These are phyloP conservation scores for Hydrolagus colliei DNA, from an alignment of 2,797 vertebrate species.

Conservation along the genomic window DNA sequence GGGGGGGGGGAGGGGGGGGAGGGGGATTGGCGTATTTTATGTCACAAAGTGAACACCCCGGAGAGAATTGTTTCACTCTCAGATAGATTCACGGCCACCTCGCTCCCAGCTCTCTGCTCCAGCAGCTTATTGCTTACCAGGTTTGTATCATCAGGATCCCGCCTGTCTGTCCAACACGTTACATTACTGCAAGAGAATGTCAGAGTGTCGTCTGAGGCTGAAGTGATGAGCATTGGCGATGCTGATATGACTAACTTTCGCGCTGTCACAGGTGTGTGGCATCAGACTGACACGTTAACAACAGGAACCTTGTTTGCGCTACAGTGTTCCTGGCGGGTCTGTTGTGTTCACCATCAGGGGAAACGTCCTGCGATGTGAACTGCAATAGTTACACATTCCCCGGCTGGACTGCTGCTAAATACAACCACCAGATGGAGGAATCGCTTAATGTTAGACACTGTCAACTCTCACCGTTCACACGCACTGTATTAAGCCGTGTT, in stretches of 20 bases:
- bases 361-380: too few relatives aligned
- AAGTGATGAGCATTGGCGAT: background rate
- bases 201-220: background rate
- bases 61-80: background rate
- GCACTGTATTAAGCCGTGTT: background rate
- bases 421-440: conserved; percentile 25
- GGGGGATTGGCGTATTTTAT: background rate
- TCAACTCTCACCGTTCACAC: background rate
- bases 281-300: background rate
- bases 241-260: background rate
- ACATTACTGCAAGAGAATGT: background rate
- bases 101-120: background rate
- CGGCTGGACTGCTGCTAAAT: background rate
- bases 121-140: too few relatives aligned
- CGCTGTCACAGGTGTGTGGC: too few relatives aligned
- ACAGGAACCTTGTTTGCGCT: background rate
- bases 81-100: background rate
- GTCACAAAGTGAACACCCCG: background rate
- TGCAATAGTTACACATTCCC: background rate
- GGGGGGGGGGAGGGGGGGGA: too few relatives aligned
- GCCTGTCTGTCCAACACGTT: too few relatives aligned
- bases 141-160: background rate
- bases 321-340: background rate
- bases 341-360: background rate
- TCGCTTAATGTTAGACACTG: conserved; percentile 19